A percentile compares a stretch with the other conserved stretches of the same genome.
These are phyloP conservation scores for Listrodromus nycthemerus DNA, from an alignment of 2,888 invertebrate genomes.

Conservation along the genomic window DNA sequence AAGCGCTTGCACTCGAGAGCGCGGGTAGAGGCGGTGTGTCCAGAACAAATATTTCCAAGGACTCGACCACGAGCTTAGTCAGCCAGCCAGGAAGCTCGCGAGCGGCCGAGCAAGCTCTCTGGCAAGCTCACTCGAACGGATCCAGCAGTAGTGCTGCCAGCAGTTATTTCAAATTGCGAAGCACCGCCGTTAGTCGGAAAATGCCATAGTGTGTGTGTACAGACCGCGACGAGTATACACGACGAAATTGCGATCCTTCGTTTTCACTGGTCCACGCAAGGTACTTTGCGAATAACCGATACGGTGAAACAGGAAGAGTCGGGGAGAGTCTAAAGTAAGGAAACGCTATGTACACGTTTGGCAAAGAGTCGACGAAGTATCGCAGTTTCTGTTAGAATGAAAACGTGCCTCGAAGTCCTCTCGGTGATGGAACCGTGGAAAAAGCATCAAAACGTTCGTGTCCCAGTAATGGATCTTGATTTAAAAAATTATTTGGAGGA, in stretches of 20 bases:
- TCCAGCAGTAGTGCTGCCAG: slow-evolving; percentile 6
- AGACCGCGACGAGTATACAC: neutral
- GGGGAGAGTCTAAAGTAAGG: neutral
- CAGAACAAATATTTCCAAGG: slow-evolving; percentile 52
- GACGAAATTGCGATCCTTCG: slow-evolving; percentile 43
- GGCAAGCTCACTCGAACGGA: slow-evolving; percentile 31
- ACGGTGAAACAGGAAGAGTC: slow-evolving; percentile 16
- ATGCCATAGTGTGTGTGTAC: neutral
- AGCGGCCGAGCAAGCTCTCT: slow-evolving; percentile 14
- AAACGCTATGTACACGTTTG: neutral
- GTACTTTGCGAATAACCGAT: slow-evolving; percentile 26
- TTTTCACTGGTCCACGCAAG: neutral
- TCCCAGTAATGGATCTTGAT: neutral
- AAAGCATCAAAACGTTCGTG: neutral
- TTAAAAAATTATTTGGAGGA: too few relatives aligned
- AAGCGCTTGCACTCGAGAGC: slow-evolving; percentile 25
- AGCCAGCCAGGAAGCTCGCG: slow-evolving; percentile 34
- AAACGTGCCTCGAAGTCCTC: neutral
- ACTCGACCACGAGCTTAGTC: slow-evolving; percentile 36
- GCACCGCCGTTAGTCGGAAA: neutral
- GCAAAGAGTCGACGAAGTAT: neutral
- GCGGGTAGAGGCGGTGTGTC: slow-evolving; percentile 29
- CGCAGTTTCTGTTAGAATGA: neutral
- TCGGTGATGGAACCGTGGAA: neutral
- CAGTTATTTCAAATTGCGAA: slow-evolving; percentile 49